A percentile compares a stretch with the other conserved stretches of the same genome.
These are phyloP conservation scores for Eurytoma adleriae DNA, from an alignment of 2,888 invertebrate species.

Conservation along the genomic window DNA sequence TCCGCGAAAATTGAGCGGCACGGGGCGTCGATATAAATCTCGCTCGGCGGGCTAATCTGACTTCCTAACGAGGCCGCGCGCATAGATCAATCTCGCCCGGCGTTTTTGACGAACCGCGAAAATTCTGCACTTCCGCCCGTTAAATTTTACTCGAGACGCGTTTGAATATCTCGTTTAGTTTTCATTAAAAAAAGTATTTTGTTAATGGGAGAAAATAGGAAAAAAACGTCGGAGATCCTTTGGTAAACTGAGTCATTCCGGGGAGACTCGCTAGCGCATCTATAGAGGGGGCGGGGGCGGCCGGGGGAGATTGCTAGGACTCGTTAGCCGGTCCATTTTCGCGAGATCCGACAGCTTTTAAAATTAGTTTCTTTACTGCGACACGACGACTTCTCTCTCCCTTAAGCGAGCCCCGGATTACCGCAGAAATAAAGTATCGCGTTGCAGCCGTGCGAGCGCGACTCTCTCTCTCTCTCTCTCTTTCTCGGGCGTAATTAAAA, in stretches of 20 bases:
- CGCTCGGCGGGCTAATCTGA: conserved; percentile 55
- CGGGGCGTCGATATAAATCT: conserved; percentile 66
- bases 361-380: conserved; percentile 60
- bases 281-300: neutral
- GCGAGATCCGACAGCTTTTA: conserved; percentile 59
- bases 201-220: no score
- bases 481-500: conserved; percentile 71
- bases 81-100: conserved; percentile 48
- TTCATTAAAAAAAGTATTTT: no score
- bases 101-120: conserved; percentile 7
- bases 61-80: conserved; percentile 52
- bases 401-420: conserved; percentile 59
- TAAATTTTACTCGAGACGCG: conserved; percentile 7
- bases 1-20: conserved; percentile 61
- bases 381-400: conserved; percentile 45
- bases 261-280: neutral
- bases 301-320: conserved; percentile 55
- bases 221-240: no score
- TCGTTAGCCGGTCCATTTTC: conserved; percentile 60
- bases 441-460: conserved; percentile 60
- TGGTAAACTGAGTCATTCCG: no score
- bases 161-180: neutral
- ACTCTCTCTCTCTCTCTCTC: conserved; percentile 7
- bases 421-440: conserved; percentile 67
- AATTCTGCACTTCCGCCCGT: conserved; percentile 11